Base-by-base conservation (phyloP, 92 coral and sea anemone species). In the Phenganax subtilis region DNA sequence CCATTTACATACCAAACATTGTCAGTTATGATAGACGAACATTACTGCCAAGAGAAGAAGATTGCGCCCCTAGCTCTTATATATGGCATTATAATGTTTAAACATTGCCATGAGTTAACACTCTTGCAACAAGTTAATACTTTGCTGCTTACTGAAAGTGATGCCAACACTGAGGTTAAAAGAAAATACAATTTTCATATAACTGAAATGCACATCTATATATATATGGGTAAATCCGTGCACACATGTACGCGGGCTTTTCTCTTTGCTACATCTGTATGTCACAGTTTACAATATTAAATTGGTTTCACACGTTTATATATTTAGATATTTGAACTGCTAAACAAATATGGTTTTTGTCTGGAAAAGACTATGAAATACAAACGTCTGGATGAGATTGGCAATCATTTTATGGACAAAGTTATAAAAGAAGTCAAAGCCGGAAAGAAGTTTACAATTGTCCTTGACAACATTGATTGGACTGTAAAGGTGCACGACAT, bases 41-140 rank as follows among this genome's bases (percentile, higher is more conserved):
- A 71, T 11, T 53, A 27, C 62, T 31, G 64, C 80, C 28, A 54
- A 8, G 82, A 85, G 15, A 85, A 72, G 53, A 85, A 85, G 60
- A 71, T 29, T 11, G 85, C 88, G 8, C 73, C 85, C 6, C 31
- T 85, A n/a, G 80, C 81, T 53, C 81, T 85, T 37, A 80, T 85
- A 7, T 85, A 85, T 54, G 72, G 85, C 20, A 61, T 85, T 12
- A 31, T 85, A 12, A 85, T 85, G 85, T 85, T 85, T 17, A 80
- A 51, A 72, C 72, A 85, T 60, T 80, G 81, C 28, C 75, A 85
- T 51, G 85, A 85, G 76, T 28, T 85, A 75, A 85, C 85, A 54
- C 57, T 31, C 16, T 28, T 85, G 16, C 88, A 85, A 77, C 56
- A 85, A 57, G 73, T 85, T 37, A 85, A 71, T 79, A 85, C 88